Evolutionary conservation across 2,113 vertebrate genomes (phyloP).

Genomic region (Oenanthe oenanthe): DNA sequence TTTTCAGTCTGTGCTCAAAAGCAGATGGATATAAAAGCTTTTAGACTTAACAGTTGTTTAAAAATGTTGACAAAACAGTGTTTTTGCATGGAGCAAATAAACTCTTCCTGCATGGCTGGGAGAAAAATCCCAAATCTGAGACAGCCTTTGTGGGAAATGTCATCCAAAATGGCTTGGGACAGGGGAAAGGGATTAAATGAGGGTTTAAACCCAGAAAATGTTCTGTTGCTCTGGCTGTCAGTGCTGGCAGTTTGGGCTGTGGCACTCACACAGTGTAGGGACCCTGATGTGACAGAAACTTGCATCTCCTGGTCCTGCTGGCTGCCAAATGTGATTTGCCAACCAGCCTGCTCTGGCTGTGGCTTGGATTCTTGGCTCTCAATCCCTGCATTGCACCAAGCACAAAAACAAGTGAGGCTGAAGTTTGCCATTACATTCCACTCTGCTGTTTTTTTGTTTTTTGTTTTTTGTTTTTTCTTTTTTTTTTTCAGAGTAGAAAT

Average conservation of each 20-base stretch:
- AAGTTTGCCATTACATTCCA: accelerated
- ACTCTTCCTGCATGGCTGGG: neutral
- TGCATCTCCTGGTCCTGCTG: neutral
- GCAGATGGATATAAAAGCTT: constrained; percentile 51
- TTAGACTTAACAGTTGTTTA: constrained; percentile 44
- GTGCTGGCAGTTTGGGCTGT: neutral
- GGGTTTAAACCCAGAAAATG: neutral
- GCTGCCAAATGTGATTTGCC: neutral
- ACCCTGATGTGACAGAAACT: neutral
- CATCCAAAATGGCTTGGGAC: neutral
- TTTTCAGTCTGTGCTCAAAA: constrained; percentile 39
- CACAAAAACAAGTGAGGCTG: neutral
- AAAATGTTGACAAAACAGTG: constrained; percentile 60
- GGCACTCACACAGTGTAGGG: accelerated
- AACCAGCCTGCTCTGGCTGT: neutral
- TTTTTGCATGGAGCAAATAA: constrained; percentile 21
- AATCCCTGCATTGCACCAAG: neutral
- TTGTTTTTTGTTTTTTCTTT: too few relatives aligned
- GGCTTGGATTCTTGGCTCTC: neutral
- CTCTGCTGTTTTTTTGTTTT: neutral
- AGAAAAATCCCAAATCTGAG: neutral
- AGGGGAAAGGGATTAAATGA: neutral
- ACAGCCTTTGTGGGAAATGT: neutral
- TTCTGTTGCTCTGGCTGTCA: neutral
- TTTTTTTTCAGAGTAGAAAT: too few relatives aligned